Evolutionary conservation across 2,888 invertebrate species (phyloP), one percentile per base, ranked within the genome.

Genomic region (Trilocha varians): DNA sequence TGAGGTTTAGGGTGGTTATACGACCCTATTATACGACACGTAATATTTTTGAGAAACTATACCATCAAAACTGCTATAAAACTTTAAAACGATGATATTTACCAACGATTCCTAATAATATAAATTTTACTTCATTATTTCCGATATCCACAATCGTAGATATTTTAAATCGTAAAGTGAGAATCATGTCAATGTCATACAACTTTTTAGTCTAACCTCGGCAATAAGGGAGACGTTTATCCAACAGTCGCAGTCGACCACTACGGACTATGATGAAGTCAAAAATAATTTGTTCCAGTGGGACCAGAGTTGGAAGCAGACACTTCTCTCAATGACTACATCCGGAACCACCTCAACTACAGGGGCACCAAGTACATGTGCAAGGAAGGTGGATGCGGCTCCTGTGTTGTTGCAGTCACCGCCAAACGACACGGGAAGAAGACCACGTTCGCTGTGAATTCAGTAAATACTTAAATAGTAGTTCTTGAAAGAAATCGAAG

Each of bases 331-430:
- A 88, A 90, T 49, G 78, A 86, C 15, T 91, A 87, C 57, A 78
- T 91, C 16, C 77, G 91, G 2, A 76, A 87, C 3, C 68, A 76
- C 41, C 79, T 87, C 2, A 78, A 86, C 37, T 66, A 91, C 1
- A 87, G 85, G 11, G 91, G 91, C 3, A 91, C 91, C 1, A 91
- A 91, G 59, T 80, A 74, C 33, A 90, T 91, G 90, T 91, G 91
- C 51, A 76, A 82, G 16, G 91, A 91, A 58, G 91, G 91, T 1
- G 91, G 91, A 3, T 92, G 91, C 51, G 91, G 91, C 0, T 86
- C 87, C 2, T 92, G 91, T 55, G 75, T 88, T 6, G 88, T 89
- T 49, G 73, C 88, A 5, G 88, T 88, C 13, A 68, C 77, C 3
- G 79, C 73, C 59, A 53, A 68, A 51, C 43, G 58, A 42, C 34